Conservation (phyloP, 2,797 vertebrate genomes). For the Epinephelus coioides region DNA sequence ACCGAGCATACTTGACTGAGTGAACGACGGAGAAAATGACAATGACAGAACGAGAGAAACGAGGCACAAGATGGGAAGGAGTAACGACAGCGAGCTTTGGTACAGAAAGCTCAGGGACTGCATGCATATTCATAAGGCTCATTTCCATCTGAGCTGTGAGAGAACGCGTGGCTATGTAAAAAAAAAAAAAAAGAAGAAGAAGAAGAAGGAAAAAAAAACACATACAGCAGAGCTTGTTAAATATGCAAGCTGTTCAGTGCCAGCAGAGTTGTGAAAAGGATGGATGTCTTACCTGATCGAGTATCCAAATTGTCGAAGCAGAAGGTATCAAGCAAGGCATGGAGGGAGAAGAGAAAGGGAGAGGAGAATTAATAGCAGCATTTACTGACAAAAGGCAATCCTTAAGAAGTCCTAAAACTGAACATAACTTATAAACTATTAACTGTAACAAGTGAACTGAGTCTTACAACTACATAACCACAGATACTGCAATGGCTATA, state of each 20-base stretch:
- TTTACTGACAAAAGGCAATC: neutral
- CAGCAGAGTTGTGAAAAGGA: constrained; percentile 56
- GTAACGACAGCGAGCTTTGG: constrained; percentile 61
- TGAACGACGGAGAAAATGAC: constrained; percentile 47
- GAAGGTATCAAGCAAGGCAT: constrained; percentile 22
- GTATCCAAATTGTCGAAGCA: constrained; percentile 47
- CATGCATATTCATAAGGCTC: constrained; percentile 80
- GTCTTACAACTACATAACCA: neutral
- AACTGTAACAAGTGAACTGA: constrained; percentile 5
- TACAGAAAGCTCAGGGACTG: constrained; percentile 58
- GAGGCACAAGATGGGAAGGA: constrained; percentile 44
- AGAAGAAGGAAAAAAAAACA: neutral
- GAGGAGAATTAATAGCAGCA: constrained; percentile 31
- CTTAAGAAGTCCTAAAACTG: neutral
- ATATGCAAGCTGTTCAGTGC: constrained; percentile 62
- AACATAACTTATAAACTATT: neutral
- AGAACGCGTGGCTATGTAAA: constrained; percentile 44
- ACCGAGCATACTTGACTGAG: constrained; percentile 56
- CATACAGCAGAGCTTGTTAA: constrained; percentile 51
- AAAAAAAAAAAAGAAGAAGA: neutral
- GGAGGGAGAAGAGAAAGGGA: constrained; percentile 35
- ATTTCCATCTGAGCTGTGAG: constrained; percentile 75
- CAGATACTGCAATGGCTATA: neutral
- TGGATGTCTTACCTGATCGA: constrained; percentile 74
- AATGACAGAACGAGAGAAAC: constrained; percentile 49